Evolutionary conservation across 92 coral and sea anemone species (phyloP).

Genomic region (Porites divaricata): DNA sequence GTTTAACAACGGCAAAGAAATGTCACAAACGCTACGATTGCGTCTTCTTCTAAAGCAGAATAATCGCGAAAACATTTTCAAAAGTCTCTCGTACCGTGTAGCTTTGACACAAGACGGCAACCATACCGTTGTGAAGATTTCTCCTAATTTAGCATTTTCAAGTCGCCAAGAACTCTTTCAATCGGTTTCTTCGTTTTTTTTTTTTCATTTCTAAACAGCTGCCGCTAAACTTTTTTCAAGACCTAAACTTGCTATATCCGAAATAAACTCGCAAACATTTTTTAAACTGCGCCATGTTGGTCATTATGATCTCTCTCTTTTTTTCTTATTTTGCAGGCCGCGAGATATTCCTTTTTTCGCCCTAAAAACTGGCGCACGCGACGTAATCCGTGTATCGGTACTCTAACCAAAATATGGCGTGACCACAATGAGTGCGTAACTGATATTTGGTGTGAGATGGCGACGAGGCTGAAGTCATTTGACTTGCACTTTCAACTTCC

Average conservation of each 20-base stretch:
- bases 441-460: not conserved
- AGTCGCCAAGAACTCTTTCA: slow-evolving; percentile 11
- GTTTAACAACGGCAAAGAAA: not conserved
- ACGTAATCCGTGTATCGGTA: no score
- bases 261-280: slow-evolving; percentile 6
- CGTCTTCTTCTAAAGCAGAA: not conserved
- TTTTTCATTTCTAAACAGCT: not conserved
- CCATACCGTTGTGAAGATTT: slow-evolving; percentile 13
- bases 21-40: not conserved
- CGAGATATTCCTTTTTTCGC: slow-evolving; percentile 6
- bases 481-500: no score
- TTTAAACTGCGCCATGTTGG: slow-evolving; percentile 1
- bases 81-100: not conserved
- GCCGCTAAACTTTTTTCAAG: slow-evolving; percentile 1
- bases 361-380: not conserved
- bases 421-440: slow-evolving; percentile 7
- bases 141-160: not conserved
- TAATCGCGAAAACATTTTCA: not conserved
- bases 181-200: slow-evolving; percentile 1
- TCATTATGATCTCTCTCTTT: no score
- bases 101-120: not conserved
- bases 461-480: no score
- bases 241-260: slow-evolving; percentile 10
- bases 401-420: slow-evolving; percentile 5
- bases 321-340: slow-evolving; percentile 10